Conservation (phyloP, 2,888 invertebrate genomes). For the Rotaria socialis region DNA sequence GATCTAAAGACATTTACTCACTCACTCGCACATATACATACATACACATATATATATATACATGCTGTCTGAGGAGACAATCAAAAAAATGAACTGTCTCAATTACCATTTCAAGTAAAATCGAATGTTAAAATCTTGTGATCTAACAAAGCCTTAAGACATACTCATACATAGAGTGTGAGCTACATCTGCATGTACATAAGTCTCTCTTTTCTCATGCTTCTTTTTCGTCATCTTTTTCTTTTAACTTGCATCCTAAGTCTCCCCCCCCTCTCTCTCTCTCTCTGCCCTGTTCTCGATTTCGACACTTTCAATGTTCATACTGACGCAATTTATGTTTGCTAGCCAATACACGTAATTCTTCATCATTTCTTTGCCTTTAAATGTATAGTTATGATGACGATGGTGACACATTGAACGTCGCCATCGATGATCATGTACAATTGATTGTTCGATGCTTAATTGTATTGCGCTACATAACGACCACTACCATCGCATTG, state of each 20-base stretch:
- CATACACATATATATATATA: background rate
- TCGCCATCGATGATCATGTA: constrained; percentile 18
- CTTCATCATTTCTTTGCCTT: background rate
- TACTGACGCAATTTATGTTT: constrained; percentile 17
- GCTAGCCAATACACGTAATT: constrained; percentile 11
- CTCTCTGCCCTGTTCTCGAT: background rate
- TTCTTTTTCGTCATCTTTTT: background rate
- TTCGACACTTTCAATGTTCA: constrained; percentile 9
- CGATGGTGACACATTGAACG: background rate
- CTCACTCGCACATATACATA: background rate
- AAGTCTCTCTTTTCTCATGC: background rate
- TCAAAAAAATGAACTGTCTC: constrained; percentile 17
- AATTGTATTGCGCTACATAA: constrained; percentile 5
- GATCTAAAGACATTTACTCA: constrained; percentile 15
- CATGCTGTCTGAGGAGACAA: background rate
- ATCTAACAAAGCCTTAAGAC: constrained; percentile 24
- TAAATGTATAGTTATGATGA: background rate
- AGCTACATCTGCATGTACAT: constrained; percentile 13
- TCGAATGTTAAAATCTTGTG: background rate
- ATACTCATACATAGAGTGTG: background rate
- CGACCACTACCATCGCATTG: background rate
- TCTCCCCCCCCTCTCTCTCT: background rate
- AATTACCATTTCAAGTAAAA: constrained; percentile 22
- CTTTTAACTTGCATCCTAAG: background rate
- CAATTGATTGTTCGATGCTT: constrained; percentile 21